These are phyloP conservation scores for Lithophane semibrunnea DNA, from an alignment of 2,888 invertebrate genomes.

Conservation along the genomic window DNA sequence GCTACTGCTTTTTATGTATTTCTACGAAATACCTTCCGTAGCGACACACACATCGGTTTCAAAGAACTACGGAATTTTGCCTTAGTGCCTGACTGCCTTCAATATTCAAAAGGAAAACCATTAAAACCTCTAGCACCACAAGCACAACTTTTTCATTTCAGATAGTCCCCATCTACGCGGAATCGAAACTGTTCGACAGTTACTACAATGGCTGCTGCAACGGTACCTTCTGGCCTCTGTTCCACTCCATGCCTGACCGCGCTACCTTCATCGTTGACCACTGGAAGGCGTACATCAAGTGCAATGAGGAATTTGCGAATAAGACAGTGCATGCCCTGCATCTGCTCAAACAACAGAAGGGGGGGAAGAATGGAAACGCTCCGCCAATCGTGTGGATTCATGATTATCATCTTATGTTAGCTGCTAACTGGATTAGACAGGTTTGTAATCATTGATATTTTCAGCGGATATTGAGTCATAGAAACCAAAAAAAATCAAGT, in stretches of 20 bases:
- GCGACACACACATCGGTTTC: no score
- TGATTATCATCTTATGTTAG: conserved; percentile 98
- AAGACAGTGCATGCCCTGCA: conserved; percentile 93
- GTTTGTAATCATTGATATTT: conserved; percentile 75
- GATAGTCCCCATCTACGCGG: conserved; percentile 95
- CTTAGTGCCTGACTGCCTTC: background rate
- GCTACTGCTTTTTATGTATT: no score
- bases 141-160: conserved; percentile 75
- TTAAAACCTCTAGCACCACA: background rate
- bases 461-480: background rate
- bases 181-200: conserved; percentile 94
- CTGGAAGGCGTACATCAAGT: conserved; percentile 95
- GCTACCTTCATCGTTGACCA: conserved; percentile 95
- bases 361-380: conserved; percentile 80
- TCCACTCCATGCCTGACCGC: conserved; percentile 97
- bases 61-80: no score
- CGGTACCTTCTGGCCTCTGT: conserved; percentile 97
- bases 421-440: conserved; percentile 97
- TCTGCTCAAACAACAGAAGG: conserved; percentile 88
- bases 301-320: conserved; percentile 95
- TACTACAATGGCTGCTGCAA: conserved; percentile 98
- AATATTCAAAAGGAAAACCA: background rate
- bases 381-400: conserved; percentile 97
- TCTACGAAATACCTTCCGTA: no score
- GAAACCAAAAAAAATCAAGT: no score